Evolutionary conservation across 2,888 invertebrate species (phyloP).

Genomic region (Rhaphigaster nebulosa): DNA sequence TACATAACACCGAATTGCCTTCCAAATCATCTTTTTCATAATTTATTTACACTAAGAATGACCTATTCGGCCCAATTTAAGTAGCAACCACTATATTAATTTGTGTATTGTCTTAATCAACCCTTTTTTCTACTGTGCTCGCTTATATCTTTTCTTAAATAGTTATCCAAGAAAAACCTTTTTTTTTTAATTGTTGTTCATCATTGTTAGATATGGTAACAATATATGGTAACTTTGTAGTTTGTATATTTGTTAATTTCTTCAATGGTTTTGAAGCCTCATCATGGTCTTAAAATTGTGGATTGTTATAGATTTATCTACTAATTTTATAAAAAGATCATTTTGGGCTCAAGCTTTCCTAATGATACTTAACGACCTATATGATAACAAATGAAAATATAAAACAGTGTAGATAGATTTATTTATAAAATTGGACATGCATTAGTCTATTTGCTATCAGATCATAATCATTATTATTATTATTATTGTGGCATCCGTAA

Average conservation of each 20-base stretch:
- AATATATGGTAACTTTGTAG: neutral
- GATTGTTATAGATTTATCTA: neutral
- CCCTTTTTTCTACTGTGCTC: neutral
- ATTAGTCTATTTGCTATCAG: no score
- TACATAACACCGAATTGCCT: neutral
- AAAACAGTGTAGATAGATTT: no score
- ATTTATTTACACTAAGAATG: neutral
- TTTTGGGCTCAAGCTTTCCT: neutral
- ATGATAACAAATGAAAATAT: neutral
- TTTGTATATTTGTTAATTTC: neutral
- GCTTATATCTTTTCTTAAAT: neutral
- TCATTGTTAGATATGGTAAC: no score
- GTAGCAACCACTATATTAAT: neutral
- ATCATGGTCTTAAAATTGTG: neutral
- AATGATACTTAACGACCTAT: neutral
- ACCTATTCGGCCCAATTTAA: neutral
- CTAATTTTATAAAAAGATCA: neutral
- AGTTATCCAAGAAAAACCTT: neutral
- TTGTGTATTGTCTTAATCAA: neutral
- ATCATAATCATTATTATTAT: no score
- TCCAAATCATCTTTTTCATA: neutral
- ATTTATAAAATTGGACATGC: no score
- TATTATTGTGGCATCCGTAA: no score
- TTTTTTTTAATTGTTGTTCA: neutral
- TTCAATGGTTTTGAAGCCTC: neutral